Evolutionary conservation across 2,888 invertebrate species (phyloP).

Genomic region (Eremobia ochroleuca): DNA sequence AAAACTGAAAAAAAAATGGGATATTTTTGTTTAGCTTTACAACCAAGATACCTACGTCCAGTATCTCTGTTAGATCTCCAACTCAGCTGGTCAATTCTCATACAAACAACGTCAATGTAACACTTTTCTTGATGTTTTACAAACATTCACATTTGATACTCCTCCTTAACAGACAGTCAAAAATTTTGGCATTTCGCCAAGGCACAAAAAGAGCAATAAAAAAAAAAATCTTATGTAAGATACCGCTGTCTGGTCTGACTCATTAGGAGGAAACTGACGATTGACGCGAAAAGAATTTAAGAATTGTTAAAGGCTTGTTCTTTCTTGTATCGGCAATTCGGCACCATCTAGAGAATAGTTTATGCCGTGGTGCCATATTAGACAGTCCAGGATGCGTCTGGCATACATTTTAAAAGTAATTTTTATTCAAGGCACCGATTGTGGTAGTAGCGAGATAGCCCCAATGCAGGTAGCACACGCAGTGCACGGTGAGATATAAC

Average conservation of each 20-base stretch:
- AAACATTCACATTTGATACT: slow-evolving; percentile 27
- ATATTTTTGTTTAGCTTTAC: neutral
- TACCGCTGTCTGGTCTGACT: slow-evolving; percentile 14
- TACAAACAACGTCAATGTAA: neutral
- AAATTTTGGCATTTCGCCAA: slow-evolving; percentile 63
- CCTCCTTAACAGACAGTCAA: slow-evolving; percentile 47
- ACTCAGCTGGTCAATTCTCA: neutral
- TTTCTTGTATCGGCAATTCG: neutral
- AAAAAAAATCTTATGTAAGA: slow-evolving; percentile 51
- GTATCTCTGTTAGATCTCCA: neutral
- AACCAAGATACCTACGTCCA: no score
- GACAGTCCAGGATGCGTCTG: neutral
- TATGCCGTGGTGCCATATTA: neutral
- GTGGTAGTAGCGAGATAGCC: neutral
- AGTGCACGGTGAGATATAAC: neutral
- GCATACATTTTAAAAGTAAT: neutral
- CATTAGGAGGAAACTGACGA: slow-evolving; percentile 44
- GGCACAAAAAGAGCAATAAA: slow-evolving; percentile 57
- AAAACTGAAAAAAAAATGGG: neutral
- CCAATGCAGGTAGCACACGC: neutral
- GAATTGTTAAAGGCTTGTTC: slow-evolving; percentile 10
- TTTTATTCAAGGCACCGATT: neutral
- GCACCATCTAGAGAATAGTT: neutral
- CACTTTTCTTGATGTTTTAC: slow-evolving; percentile 7
- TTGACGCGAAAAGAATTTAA: slow-evolving; percentile 38